Evolutionary conservation across 2,113 vertebrate genomes (phyloP).

Genomic region (Martes martes): DNA sequence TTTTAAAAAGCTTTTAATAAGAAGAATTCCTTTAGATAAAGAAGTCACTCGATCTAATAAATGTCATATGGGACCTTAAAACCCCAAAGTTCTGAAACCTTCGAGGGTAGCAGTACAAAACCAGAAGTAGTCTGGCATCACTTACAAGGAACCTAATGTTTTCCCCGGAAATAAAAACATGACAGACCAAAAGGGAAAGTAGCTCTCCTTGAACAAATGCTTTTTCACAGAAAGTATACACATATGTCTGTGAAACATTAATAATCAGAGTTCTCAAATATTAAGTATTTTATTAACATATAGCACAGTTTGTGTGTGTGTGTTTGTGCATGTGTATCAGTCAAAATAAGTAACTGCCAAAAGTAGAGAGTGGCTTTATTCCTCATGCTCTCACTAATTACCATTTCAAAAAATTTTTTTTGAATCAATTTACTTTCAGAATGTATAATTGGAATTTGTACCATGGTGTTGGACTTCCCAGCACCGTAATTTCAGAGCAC

Average conservation of each 20-base stretch:
- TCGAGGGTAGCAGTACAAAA: slow-evolving; percentile 52
- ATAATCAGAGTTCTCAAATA: slow-evolving; percentile 70
- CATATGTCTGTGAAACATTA: slow-evolving; percentile 66
- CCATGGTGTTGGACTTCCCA: not conserved
- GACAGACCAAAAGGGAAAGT: slow-evolving; percentile 38
- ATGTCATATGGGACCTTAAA: slow-evolving; percentile 31
- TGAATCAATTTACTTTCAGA: slow-evolving; percentile 55
- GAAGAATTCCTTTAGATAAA: slow-evolving; percentile 3
- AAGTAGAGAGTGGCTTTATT: slow-evolving; percentile 63
- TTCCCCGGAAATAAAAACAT: slow-evolving; percentile 49
- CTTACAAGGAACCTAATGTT: slow-evolving; percentile 20
- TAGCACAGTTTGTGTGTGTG: slow-evolving; percentile 17
- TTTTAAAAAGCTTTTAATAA: not conserved
- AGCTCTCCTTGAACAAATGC: slow-evolving; percentile 60
- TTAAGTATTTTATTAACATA: slow-evolving; percentile 50
- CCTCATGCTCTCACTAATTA: slow-evolving; percentile 68
- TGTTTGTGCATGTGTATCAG: not conserved
- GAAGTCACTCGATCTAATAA: slow-evolving; percentile 43
- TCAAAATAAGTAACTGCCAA: slow-evolving; percentile 63
- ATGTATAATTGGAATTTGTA: slow-evolving; percentile 66
- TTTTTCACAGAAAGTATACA: slow-evolving; percentile 62
- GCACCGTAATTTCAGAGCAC: slow-evolving; percentile 57
- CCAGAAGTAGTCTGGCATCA: slow-evolving; percentile 54
- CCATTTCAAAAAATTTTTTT: slow-evolving; percentile 21
- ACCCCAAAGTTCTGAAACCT: slow-evolving; percentile 57